phyloP scores from a whole-genome alignment of 1,140 invertebrate species.

The Lordiphosa collinella region DNA sequence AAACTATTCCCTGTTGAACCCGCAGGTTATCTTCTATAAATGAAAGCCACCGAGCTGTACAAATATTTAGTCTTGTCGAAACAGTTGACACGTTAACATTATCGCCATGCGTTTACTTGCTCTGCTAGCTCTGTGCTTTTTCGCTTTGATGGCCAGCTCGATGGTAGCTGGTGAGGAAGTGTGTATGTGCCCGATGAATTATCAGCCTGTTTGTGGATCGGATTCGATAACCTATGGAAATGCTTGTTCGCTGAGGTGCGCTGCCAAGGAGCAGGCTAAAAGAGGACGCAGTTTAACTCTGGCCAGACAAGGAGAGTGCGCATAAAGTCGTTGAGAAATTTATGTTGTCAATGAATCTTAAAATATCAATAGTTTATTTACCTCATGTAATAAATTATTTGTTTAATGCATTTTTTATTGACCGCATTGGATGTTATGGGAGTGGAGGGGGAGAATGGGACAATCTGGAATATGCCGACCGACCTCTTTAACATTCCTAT shows the following conservation, averaged over 20 bases:
- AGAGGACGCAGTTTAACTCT: constrained; percentile 27
- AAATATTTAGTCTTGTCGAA: constrained; percentile 39
- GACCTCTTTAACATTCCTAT: no score
- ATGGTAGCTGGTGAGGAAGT: background rate
- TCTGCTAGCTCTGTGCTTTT: constrained; percentile 31
- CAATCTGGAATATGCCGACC: no score
- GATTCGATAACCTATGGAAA: constrained; percentile 51
- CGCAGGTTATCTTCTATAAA: constrained; percentile 35
- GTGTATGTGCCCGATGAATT: constrained; percentile 50
- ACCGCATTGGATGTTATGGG: no score
- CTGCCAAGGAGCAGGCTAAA: constrained; percentile 10
- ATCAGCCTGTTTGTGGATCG: constrained; percentile 52
- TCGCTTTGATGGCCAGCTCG: constrained; percentile 25
- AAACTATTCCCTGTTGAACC: no score
- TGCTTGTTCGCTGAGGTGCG: constrained; percentile 47
- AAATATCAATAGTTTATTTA: background rate
- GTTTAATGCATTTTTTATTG: no score
- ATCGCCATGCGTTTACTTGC: constrained; percentile 47
- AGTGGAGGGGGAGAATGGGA: no score
- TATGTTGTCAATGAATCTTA: constrained; percentile 3
- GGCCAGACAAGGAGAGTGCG: constrained; percentile 36
- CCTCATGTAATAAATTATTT: no score
- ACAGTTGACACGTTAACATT: constrained; percentile 17
- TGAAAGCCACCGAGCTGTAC: constrained; percentile 8
- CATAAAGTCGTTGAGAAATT: background rate